These are phyloP conservation scores for Malurus leucopterus DNA, from an alignment of 2,797 vertebrate genomes.

Conservation along the genomic window DNA sequence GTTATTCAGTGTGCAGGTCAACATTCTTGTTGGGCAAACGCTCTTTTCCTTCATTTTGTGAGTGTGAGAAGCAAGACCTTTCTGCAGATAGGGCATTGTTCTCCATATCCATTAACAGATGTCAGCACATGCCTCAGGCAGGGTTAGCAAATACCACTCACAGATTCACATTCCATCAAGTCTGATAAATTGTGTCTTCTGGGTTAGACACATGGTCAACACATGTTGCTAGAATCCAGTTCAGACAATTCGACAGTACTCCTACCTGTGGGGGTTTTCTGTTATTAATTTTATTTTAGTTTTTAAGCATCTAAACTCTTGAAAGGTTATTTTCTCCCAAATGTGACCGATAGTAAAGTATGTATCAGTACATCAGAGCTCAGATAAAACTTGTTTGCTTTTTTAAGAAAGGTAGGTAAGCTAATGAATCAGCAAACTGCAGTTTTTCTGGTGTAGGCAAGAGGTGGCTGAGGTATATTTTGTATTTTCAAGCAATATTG, in stretches of 20 bases:
- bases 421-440: neutral
- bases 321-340: neutral
- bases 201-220: constrained; percentile 4
- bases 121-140: neutral
- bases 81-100: constrained; percentile 22
- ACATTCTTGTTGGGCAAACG: neutral
- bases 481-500: neutral
- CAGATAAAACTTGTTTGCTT: neutral
- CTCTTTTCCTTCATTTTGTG: neutral
- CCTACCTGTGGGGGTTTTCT: neutral
- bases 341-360: neutral
- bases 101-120: constrained; percentile 28
- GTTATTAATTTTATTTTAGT: neutral
- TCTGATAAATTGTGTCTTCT: neutral
- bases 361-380: neutral
- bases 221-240: neutral
- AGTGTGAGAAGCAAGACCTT: constrained; percentile 32
- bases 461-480: neutral
- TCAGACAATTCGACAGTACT: neutral
- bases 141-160: neutral
- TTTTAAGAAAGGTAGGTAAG: neutral
- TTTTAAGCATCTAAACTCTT: neutral
- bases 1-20: neutral
- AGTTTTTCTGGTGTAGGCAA: neutral
- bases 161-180: neutral